Base-by-base conservation (phyloP, 2,797 vertebrate genomes). In the Esox lucius region DNA sequence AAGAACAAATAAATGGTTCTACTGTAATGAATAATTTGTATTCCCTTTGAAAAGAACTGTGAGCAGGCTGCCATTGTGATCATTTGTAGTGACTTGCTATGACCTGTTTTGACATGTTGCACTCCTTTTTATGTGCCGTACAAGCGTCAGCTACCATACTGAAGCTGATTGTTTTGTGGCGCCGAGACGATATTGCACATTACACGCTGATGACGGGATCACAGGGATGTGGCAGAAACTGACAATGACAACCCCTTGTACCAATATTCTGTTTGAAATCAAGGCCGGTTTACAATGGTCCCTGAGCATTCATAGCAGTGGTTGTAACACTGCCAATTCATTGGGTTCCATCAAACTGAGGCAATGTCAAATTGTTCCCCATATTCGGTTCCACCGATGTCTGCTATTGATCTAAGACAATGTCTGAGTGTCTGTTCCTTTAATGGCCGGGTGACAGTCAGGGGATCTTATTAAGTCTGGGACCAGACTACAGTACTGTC, bases 401-500 rank as follows among this genome's bases (percentile, higher is more conserved):
- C 65, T 68, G 69, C 64, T 48, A 64, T 46, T 77, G 75, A 84
- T 80, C 83, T 81, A 71, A 66, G 51, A 65, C 70, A 19, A 56
- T 56, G 53, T 56, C 53, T 22, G 53, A 56, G 69, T 46, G 78
- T 87, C 81, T 76, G 68, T 59, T 49, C 24, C 17, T 19, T 6
- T 56, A 56, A 22, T 56, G 72, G 74, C 69, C 2, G 53, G 35
- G 78, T 51, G 80, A 69, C 67, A 78, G 81, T 49, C 72, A 24
- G 39, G 74, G 73, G 74, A 81, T 78, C 83, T 82, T 70, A 80
- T 83, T 85, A 84, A 76, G 12, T 77, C 73, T 33, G 35, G 61
- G 75, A 80, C 78, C 71, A 81, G 62, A 83, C 76, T n/a, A 17
- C 75, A 69, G 66, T 71, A 64, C 69, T 78, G 31, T n/a, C 51